Percentiles rank a stretch among this genome's conserved stretches.
phyloP scores from a whole-genome alignment of 1,140 invertebrate genomes.

The Drosophila pandora region DNA sequence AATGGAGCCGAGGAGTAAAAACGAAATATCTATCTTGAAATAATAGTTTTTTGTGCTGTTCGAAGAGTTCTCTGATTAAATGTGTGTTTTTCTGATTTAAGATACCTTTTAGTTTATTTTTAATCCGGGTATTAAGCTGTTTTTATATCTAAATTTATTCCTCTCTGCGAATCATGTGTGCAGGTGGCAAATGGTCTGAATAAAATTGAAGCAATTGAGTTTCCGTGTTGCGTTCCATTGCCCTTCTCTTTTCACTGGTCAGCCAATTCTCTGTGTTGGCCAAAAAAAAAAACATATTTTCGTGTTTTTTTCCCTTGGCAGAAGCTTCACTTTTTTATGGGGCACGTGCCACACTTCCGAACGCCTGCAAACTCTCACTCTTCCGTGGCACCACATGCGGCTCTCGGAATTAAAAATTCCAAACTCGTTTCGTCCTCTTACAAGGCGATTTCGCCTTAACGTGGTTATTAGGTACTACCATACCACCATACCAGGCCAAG shows the following conservation, averaged over 20 bases:
- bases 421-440: constrained; percentile 62
- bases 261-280: constrained; percentile 33
- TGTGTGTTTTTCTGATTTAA: neutral
- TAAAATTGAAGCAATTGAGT: constrained; percentile 59
- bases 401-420: constrained; percentile 73
- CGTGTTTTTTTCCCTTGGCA: constrained; percentile 12
- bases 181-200: constrained; percentile 52
- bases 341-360: constrained; percentile 46
- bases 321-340: constrained; percentile 43
- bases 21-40: neutral
- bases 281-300: constrained; percentile 45
- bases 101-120: neutral
- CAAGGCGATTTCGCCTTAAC: constrained; percentile 67
- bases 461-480: constrained; percentile 42
- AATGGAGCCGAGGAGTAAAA: constrained; percentile 8
- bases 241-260: constrained; percentile 19
- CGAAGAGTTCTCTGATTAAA: neutral
- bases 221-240: constrained; percentile 13
- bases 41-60: neutral
- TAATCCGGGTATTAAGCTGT: neutral
- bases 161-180: constrained; percentile 36
- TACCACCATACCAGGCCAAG: neutral
- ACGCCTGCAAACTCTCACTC: neutral
- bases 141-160: neutral
- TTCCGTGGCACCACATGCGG: constrained; percentile 31